A percentile compares a stretch with the other conserved stretches of the same genome.
Conservation (phyloP, 2,113 vertebrate genomes). For the Oplegnathus fasciatus region DNA sequence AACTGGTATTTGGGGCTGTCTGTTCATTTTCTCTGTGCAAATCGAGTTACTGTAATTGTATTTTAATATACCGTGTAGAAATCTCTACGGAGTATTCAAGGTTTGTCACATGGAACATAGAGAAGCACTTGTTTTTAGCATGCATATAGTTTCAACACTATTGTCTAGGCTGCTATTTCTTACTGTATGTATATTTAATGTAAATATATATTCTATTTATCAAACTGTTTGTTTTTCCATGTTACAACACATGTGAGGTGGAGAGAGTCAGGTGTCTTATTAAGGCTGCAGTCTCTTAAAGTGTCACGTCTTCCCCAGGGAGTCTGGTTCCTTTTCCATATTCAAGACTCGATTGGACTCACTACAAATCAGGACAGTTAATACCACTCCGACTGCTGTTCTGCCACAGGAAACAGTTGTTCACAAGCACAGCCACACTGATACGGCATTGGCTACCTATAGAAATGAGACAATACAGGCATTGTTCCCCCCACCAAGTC, state of each 20-base stretch:
- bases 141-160: slow-evolving; percentile 87
- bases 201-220: slow-evolving; percentile 88
- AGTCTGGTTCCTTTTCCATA: slow-evolving; percentile 42
- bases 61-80: slow-evolving; percentile 79
- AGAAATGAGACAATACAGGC: slow-evolving; percentile 78
- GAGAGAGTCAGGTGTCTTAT: slow-evolving; percentile 66
- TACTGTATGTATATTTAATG: slow-evolving; percentile 87
- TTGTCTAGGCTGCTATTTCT: slow-evolving; percentile 89
- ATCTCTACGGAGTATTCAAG: slow-evolving; percentile 70
- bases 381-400: slow-evolving; percentile 54
- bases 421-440: slow-evolving; percentile 68
- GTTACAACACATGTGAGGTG: slow-evolving; percentile 57
- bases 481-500: slow-evolving; percentile 68
- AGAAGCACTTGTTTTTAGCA: slow-evolving; percentile 87
- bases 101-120: slow-evolving; percentile 81
- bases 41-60: slow-evolving; percentile 84
- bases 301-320: slow-evolving; percentile 59
- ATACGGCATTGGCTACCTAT: slow-evolving; percentile 72
- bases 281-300: slow-evolving; percentile 63
- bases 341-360: slow-evolving; percentile 43
- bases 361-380: slow-evolving; percentile 55
- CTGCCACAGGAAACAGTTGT: slow-evolving; percentile 71
- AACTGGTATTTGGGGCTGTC: slow-evolving; percentile 76
- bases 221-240: slow-evolving; percentile 64
- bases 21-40: slow-evolving; percentile 76